These are phyloP conservation scores for Pemphigus obesinymphae DNA, from an alignment of 1,140 invertebrate genomes.

Conservation along the genomic window DNA sequence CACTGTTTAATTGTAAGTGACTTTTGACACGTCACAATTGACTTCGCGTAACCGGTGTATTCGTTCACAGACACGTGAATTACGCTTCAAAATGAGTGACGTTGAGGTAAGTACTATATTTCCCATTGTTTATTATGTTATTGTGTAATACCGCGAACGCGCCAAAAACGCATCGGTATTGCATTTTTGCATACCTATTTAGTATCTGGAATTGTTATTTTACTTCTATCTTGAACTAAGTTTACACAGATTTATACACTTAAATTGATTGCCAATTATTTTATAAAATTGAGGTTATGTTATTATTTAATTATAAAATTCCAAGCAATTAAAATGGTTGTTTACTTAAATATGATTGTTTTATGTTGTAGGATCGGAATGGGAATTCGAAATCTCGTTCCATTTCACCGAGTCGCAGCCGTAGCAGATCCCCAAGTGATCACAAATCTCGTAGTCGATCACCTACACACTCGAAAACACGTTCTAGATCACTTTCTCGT, in stretches of 20 bases:
- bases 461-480: conserved; percentile 33
- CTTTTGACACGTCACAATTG: background rate
- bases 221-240: too few species aligned
- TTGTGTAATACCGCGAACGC: too few species aligned
- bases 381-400: conserved; percentile 23
- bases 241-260: too few species aligned
- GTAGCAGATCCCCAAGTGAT: conserved; percentile 28
- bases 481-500: conserved; percentile 25
- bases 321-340: background rate
- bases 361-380: background rate
- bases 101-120: conserved; percentile 21
- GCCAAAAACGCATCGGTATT: too few species aligned
- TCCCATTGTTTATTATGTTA: too few species aligned
- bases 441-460: conserved; percentile 36
- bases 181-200: too few species aligned
- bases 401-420: background rate
- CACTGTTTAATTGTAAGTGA: background rate
- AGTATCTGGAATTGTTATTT: too few species aligned
- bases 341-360: background rate
- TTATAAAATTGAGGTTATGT: conserved; percentile 31
- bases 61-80: conserved; percentile 1
- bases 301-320: too few species aligned
- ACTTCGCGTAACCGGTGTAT: background rate
- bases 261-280: too few species aligned
- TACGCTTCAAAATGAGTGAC: conserved; percentile 23